These are phyloP conservation scores for Rhagoletis pomonella DNA, from an alignment of 1,140 invertebrate genomes.

Conservation along the genomic window DNA sequence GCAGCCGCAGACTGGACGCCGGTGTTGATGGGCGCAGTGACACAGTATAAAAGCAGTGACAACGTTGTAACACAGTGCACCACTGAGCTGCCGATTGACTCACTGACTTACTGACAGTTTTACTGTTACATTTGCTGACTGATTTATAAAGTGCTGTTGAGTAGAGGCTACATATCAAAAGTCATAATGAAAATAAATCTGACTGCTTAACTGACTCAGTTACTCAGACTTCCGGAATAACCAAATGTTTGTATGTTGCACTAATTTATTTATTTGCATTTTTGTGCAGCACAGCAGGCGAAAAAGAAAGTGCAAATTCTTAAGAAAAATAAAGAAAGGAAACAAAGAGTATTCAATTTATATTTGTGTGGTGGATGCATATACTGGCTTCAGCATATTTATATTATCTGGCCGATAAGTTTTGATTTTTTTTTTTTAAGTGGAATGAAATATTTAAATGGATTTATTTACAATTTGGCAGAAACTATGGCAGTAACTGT, in stretches of 20 bases:
- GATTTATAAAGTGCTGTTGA: neutral
- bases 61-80: neutral
- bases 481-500: too few relatives aligned
- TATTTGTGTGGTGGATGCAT: too few relatives aligned
- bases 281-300: neutral
- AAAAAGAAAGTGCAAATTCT: neutral
- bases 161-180: neutral
- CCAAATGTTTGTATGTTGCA: slow-evolving; percentile 6
- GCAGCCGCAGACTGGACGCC: neutral
- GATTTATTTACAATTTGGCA: too few relatives aligned
- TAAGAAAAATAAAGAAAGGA: too few relatives aligned
- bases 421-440: too few relatives aligned
- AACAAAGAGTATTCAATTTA: too few relatives aligned
- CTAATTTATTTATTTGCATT: slow-evolving; percentile 4
- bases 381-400: too few relatives aligned
- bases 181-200: slow-evolving; percentile 23
- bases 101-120: slow-evolving; percentile 47
- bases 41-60: slow-evolving; percentile 11
- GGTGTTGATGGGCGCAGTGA: neutral
- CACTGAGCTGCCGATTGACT: slow-evolving; percentile 8
- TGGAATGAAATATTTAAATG: too few relatives aligned
- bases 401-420: too few relatives aligned
- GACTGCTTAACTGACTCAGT: slow-evolving; percentile 22
- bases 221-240: slow-evolving; percentile 17
- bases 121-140: slow-evolving; percentile 39